phyloP scores from a whole-genome alignment of 2,888 invertebrate genomes.

The Macropis europaea region DNA sequence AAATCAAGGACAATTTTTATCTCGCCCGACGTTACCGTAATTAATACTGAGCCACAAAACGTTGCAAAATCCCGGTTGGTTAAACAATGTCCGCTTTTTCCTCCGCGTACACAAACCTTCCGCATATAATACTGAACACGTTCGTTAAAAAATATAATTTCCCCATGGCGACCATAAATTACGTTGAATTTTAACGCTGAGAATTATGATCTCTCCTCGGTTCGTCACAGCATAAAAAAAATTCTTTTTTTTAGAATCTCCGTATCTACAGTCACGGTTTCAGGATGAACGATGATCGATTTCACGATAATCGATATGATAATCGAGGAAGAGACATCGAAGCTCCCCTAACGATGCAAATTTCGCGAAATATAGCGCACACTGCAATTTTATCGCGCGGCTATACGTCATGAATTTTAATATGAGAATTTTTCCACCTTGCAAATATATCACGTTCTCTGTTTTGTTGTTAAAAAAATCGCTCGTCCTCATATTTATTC shows the following conservation, averaged over 20 bases:
- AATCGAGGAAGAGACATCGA: background rate
- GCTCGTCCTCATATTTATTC: background rate
- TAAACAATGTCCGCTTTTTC: too few relatives aligned
- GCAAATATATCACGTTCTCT: background rate
- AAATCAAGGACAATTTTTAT: too few relatives aligned
- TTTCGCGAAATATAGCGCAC: background rate
- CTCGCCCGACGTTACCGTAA: too few relatives aligned
- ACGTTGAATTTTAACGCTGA: constrained; percentile 5
- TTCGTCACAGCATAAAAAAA: too few relatives aligned
- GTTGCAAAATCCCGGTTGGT: too few relatives aligned
- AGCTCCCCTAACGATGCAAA: background rate
- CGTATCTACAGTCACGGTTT: too few relatives aligned
- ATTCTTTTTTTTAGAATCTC: too few relatives aligned
- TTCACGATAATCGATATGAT: background rate
- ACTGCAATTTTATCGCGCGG: background rate
- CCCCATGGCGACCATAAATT: background rate
- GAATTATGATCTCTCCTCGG: too few relatives aligned
- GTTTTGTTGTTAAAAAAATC: constrained; percentile 1
- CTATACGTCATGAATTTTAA: background rate
- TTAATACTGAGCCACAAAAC: too few relatives aligned
- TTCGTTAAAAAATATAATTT: background rate
- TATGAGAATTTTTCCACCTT: background rate
- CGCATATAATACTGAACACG: too few relatives aligned
- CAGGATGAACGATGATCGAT: background rate
- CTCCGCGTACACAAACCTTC: too few relatives aligned